Conservation (phyloP, 2,888 invertebrate species). For the Pammene aurita region DNA sequence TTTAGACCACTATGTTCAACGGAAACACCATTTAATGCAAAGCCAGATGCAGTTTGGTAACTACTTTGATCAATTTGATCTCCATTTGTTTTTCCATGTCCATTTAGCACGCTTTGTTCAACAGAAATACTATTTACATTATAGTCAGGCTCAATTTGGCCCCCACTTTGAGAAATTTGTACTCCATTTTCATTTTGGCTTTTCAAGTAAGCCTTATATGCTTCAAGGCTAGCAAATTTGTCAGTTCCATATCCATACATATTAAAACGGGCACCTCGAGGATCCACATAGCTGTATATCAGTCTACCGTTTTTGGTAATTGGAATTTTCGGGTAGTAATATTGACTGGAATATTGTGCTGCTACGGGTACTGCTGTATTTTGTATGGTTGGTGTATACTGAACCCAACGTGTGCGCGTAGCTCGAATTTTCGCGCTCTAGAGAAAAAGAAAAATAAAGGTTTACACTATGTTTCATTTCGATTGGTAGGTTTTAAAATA, state of each 20-base stretch:
- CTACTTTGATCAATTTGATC: no score
- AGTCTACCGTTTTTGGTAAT: neutral
- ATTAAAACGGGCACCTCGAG: neutral
- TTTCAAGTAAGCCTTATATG: neutral
- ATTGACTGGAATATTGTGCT: neutral
- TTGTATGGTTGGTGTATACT: neutral
- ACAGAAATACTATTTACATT: neutral
- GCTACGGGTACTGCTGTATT: neutral
- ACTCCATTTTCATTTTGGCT: neutral
- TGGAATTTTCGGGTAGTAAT: neutral
- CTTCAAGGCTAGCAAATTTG: neutral
- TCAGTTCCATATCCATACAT: neutral
- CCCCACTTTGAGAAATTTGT: neutral
- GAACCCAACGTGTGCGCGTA: neutral
- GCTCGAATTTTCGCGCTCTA: slow-evolving; percentile 20
- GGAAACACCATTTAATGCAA: no score
- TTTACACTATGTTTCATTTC: neutral
- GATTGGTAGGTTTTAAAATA: no score
- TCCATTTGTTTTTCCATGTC: neutral
- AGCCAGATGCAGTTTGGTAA: no score
- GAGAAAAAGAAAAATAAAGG: neutral
- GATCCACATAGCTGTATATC: slow-evolving; percentile 1
- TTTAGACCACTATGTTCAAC: no score
- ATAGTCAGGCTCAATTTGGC: neutral
- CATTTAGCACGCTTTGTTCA: neutral